Evolutionary conservation across 2,797 vertebrate genomes (phyloP), one percentile per base, ranked within the genome.

Genomic region (Synanceia verrucosa): DNA sequence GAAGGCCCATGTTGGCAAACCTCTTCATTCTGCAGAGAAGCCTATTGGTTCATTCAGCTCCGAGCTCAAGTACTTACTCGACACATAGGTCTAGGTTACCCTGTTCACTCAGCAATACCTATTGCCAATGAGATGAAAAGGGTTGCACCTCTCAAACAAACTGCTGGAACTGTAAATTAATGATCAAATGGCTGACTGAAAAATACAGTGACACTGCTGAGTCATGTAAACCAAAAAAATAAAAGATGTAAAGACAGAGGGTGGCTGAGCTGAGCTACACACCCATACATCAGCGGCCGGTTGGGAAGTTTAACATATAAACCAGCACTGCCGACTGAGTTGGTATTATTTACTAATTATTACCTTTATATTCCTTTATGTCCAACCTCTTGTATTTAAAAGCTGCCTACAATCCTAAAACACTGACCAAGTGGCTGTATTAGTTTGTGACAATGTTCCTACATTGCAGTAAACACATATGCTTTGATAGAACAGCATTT

Each of bases 151-250:
- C 95, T 98, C 97, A 97, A 96, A 96, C 95, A 96, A 97, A 97
- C 95, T 95, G 95, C 94, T 96, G 95, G 95, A 96, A 95, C 94
- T 95, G 95, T 96, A 96, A 97, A 97, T 97, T 96, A 97, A 97
- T 96, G 96, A 97, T 97, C 96, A 97, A 97, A 96, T 95, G 90
- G 90, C 92, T 92, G 87, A 90, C 93, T 91, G 92, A 90, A 93
- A 93, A 89, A 93, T 94, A 94, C 94, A 94, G 94, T 95, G 95
- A 93, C 93, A 92, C 89, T 85, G 89, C 92, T 64, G 91, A 90
- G 90, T 94, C 94, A 93, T 93, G 93, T 95, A 94, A 94, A 95
- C 94, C 91, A 87, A 84, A 62, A 90, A 93, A 94, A 72, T 44
- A 82, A 46, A 74, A 23, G 50, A 76, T 43, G 6, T 48, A 56